Evolutionary conservation across 2,113 vertebrate genomes (phyloP).

Genomic region (Chaenogobius annularis): DNA sequence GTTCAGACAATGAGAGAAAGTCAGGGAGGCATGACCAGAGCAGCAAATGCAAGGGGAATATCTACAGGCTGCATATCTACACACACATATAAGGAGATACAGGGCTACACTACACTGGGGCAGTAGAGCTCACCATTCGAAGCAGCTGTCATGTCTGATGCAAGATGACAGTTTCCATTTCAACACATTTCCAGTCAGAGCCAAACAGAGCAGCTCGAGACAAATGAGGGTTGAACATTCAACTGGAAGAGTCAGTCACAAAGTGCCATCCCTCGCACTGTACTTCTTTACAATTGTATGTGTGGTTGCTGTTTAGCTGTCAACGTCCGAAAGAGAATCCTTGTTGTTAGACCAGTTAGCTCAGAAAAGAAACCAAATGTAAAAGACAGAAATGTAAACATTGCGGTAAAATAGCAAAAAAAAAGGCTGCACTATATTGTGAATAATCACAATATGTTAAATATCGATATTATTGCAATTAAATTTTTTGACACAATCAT

Average conservation of each 20-base stretch:
- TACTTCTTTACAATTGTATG: neutral
- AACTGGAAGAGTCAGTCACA: constrained; percentile 21
- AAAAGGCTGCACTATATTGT: too few relatives aligned
- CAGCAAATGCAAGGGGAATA: constrained; percentile 60
- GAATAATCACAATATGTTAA: too few relatives aligned
- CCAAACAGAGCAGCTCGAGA: neutral
- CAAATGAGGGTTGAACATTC: constrained; percentile 1
- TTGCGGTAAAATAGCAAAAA: too few relatives aligned
- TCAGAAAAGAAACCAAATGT: neutral
- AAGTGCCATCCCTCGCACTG: neutral
- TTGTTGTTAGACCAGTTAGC: neutral
- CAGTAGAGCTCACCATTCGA: constrained; percentile 26
- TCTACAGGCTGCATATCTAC: constrained; percentile 61
- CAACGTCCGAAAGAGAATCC: neutral
- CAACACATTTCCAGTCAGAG: constrained; percentile 43
- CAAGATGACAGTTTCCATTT: constrained; percentile 48
- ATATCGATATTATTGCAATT: too few relatives aligned
- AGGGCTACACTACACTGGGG: constrained; percentile 17
- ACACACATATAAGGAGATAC: neutral
- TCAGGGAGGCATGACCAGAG: constrained; percentile 69
- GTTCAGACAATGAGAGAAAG: constrained; percentile 70
- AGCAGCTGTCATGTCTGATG: constrained; percentile 38
- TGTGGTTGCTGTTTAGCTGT: neutral
- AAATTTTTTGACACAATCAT: too few relatives aligned
- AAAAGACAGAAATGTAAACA: neutral